Percentiles rank a stretch among this genome's conserved stretches.
phyloP scores from a whole-genome alignment of 2,797 vertebrate species.

The Anniella stebbinsi region DNA sequence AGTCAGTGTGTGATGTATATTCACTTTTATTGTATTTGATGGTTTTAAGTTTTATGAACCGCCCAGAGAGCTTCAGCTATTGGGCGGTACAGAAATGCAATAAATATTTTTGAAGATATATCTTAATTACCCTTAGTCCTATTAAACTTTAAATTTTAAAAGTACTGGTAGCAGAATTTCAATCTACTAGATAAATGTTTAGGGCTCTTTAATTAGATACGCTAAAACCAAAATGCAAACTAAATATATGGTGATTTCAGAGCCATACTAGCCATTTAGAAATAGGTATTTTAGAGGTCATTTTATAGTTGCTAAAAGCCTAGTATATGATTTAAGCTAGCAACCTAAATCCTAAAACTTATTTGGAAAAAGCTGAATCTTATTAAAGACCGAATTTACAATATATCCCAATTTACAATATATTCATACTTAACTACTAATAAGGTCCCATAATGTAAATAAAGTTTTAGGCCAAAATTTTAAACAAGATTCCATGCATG shows the following conservation, averaged over 20 bases:
- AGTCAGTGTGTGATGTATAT: rapidly evolving
- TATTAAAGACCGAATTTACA: neutral
- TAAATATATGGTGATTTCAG: slow-evolving; percentile 13
- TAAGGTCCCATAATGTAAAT: too few species aligned
- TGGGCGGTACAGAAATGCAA: too few species aligned
- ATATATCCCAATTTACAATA: neutral
- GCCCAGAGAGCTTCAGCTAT: too few species aligned
- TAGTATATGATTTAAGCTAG: neutral
- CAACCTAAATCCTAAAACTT: neutral
- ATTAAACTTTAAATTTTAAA: neutral
- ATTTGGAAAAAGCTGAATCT: neutral
- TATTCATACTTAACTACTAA: neutral
- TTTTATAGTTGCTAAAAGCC: neutral
- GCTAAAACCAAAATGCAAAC: slow-evolving; percentile 23
- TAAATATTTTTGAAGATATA: neutral
- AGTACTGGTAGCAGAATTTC: neutral
- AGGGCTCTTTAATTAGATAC: slow-evolving; percentile 9
- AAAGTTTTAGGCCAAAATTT: neutral
- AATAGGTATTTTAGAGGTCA: neutral
- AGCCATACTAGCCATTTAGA: slow-evolving; percentile 21
- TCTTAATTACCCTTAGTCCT: slow-evolving; percentile 1
- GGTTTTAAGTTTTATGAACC: too few species aligned
- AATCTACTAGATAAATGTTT: slow-evolving; percentile 31
- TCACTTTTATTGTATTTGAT: too few species aligned
- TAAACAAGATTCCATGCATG: neutral